These are phyloP conservation scores for Rhabdomys pumilio DNA, from an alignment of 2,797 vertebrate species.

Conservation along the genomic window DNA sequence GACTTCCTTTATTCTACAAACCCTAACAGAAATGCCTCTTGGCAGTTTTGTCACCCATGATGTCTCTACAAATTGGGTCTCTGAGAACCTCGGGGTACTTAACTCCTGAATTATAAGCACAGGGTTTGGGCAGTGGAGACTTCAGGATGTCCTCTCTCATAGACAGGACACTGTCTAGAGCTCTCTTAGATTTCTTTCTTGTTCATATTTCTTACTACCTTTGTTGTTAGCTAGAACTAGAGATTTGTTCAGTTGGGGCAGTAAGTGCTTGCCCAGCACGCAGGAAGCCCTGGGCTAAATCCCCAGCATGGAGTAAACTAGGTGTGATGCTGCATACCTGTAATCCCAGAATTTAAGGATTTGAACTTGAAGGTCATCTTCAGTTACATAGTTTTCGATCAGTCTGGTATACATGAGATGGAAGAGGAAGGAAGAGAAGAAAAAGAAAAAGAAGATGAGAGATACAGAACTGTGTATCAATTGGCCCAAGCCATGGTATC, in stretches of 20 bases:
- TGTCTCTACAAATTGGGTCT: slow-evolving; percentile 91
- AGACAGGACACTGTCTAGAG: slow-evolving; percentile 90
- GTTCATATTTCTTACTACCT: slow-evolving; percentile 90
- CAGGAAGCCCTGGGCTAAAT: not conserved
- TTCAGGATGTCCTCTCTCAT: slow-evolving; percentile 90
- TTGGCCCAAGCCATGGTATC: slow-evolving; percentile 92
- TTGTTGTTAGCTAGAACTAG: slow-evolving; percentile 86
- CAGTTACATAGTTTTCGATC: not conserved
- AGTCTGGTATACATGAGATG: slow-evolving; percentile 79
- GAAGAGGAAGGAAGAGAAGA: slow-evolving; percentile 95
- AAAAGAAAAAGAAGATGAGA: slow-evolving; percentile 91
- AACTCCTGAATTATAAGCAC: slow-evolving; percentile 88
- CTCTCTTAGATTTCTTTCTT: slow-evolving; percentile 91
- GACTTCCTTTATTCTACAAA: slow-evolving; percentile 90
- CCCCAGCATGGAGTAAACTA: not conserved
- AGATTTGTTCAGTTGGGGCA: not conserved
- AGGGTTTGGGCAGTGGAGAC: slow-evolving; percentile 91
- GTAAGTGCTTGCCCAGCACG: not conserved
- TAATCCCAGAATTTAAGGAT: not conserved
- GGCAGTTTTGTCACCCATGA: slow-evolving; percentile 59
- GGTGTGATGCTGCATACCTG: not conserved
- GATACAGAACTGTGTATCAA: slow-evolving; percentile 93
- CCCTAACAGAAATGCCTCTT: slow-evolving; percentile 91
- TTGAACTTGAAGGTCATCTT: not conserved
- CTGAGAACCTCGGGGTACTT: slow-evolving; percentile 90